Base-by-base conservation (phyloP, 2,888 invertebrate species). In the Trichogramma dendrolimi region DNA sequence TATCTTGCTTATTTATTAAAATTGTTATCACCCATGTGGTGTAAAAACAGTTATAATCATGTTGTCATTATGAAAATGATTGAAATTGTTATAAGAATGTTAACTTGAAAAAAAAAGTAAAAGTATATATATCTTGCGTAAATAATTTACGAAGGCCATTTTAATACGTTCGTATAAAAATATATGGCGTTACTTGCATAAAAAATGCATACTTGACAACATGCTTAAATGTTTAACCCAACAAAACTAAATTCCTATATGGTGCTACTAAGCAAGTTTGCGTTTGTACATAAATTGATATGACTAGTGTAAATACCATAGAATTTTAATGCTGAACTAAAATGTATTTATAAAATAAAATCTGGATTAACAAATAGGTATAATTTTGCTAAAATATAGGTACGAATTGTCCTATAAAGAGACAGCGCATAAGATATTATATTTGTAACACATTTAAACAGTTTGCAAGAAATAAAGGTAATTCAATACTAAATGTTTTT, bases 381-480 rank as follows among this genome's bases (percentile, higher is more conserved):
- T 66, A 67, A 66, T 65, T 64, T 67, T 67, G 68, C 66, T 69
- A 68, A 61, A 14, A 62, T 60, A 62, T 68, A 69, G 52, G 66
- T 67, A 61, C 60, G 62, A 68, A 61, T 66, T 67, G 68, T 67
- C 64, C 56, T 63, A 65, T 63, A 50, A 63, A 10, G 8, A 46
- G 55, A 58, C n/a, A 53, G 54, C 59, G 40, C 58, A 64, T 61
- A 61, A 49, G 67, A 67, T 70, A 62, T 68, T 73, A 66, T 70
- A 70, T 73, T 76, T 76, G 72, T 77, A 77, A 76, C 73, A 72
- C 68, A 66, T 68, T 73, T 70, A 71, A 71, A 70, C 67, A 69
- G 72, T 69, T 68, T 67, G 68, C 70, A 70, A 70, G 71, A 73
- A 74, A 75, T 75, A 75, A 75, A 73, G 67, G 56, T 70, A 71